Evolutionary conservation across 2,797 vertebrate genomes (phyloP).

Genomic region (Myotis myotis): DNA sequence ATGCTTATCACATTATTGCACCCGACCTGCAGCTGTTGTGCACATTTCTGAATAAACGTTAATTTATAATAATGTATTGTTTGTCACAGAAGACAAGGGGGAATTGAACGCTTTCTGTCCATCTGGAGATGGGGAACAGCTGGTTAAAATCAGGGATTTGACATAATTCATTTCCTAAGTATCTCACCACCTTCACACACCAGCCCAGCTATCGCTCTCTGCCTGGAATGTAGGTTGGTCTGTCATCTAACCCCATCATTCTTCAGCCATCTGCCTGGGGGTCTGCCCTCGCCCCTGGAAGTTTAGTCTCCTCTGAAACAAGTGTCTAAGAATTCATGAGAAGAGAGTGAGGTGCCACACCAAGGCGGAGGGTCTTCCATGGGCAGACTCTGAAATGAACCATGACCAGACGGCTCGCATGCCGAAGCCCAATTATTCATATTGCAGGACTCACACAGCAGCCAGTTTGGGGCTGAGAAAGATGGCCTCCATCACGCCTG

Average conservation of each 20-base stretch:
- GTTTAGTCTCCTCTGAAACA: constrained; percentile 38
- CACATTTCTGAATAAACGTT: constrained; percentile 25
- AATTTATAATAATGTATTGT: constrained; percentile 48
- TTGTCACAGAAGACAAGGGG: background rate
- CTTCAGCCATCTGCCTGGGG: background rate
- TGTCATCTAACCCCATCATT: background rate
- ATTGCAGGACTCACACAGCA: constrained; percentile 60
- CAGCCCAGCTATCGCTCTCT: background rate
- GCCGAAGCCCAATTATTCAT: constrained; percentile 63
- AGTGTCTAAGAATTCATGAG: constrained; percentile 53
- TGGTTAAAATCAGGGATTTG: constrained; percentile 47
- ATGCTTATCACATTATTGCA: background rate
- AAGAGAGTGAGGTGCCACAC: background rate
- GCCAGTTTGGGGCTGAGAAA: constrained; percentile 56
- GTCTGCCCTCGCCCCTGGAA: background rate
- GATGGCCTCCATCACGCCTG: constrained; percentile 22
- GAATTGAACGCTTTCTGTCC: constrained; percentile 9
- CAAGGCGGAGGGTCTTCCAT: background rate
- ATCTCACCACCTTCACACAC: background rate
- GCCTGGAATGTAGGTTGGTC: background rate
- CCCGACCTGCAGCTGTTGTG: constrained; percentile 41
- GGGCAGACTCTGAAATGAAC: constrained; percentile 63
- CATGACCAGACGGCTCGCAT: constrained; percentile 63
- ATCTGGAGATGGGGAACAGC: constrained; percentile 48
- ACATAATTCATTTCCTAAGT: background rate